Conservation (phyloP, 2,888 invertebrate species). For the Uloborus plumipes region DNA sequence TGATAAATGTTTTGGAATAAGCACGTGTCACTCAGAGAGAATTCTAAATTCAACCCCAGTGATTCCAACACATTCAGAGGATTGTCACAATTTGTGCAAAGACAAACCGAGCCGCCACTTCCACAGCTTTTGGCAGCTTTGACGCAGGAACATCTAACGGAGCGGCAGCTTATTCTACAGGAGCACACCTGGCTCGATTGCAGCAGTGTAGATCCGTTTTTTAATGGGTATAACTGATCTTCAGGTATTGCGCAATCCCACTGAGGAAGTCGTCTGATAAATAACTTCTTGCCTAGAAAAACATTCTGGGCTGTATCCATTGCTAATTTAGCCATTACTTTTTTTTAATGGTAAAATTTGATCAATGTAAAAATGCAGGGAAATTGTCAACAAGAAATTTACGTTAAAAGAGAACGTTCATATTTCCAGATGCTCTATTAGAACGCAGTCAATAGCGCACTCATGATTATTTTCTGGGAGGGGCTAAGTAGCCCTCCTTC, state of each 20-base stretch:
- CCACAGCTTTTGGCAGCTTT: constrained; percentile 54
- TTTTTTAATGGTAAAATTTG: not conserved
- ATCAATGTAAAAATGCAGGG: not conserved
- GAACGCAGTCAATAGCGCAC: no score
- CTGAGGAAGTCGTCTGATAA: constrained; percentile 30
- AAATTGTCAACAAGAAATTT: not conserved
- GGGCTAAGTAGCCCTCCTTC: no score
- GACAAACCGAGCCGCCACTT: constrained; percentile 27
- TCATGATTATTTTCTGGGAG: no score
- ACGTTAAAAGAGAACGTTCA: not conserved
- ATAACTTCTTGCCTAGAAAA: constrained; percentile 20
- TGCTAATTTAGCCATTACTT: not conserved
- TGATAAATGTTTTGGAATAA: constrained; percentile 59
- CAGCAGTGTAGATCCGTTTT: constrained; percentile 1
- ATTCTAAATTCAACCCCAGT: constrained; percentile 32
- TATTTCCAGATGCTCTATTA: no score
- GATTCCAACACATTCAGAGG: constrained; percentile 59
- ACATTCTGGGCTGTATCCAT: not conserved
- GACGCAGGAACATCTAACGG: constrained; percentile 58
- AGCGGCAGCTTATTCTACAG: constrained; percentile 59
- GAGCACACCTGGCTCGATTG: constrained; percentile 47
- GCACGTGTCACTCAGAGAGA: constrained; percentile 50
- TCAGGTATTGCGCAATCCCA: constrained; percentile 31
- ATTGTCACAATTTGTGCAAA: constrained; percentile 61
- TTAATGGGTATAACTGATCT: not conserved